Evolutionary conservation across 2,888 invertebrate species (phyloP).

Genomic region (Lumbricus terrestris): DNA sequence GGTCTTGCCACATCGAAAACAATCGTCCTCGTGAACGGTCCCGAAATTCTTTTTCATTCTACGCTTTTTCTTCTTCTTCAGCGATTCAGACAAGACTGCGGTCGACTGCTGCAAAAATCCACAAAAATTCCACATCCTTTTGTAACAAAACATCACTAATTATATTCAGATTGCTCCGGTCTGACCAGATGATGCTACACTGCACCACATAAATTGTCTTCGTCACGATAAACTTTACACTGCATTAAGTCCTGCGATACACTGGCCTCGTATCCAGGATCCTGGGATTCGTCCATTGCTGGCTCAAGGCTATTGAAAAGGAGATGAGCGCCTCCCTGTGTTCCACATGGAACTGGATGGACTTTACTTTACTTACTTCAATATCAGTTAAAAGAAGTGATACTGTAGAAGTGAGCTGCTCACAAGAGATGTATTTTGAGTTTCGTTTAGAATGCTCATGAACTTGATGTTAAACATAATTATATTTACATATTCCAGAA

Average conservation of each 20-base stretch:
- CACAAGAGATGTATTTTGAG: not conserved
- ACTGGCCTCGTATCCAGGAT: too few relatives aligned
- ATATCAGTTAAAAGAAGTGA: not conserved
- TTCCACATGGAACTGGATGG: too few relatives aligned
- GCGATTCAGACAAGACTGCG: not conserved
- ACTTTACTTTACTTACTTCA: too few relatives aligned
- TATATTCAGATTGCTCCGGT: too few relatives aligned
- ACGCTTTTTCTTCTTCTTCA: slow-evolving; percentile 26
- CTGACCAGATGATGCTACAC: not conserved
- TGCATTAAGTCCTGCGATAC: too few relatives aligned
- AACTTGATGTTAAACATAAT: too few relatives aligned
- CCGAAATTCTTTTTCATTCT: slow-evolving; percentile 45
- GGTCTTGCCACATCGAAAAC: slow-evolving; percentile 64
- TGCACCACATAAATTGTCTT: not conserved
- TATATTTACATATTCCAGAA: too few relatives aligned
- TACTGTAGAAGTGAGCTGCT: too few relatives aligned
- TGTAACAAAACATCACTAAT: not conserved
- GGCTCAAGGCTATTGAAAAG: too few relatives aligned
- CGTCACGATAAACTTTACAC: not conserved
- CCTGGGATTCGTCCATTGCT: too few relatives aligned
- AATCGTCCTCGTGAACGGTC: slow-evolving; percentile 60
- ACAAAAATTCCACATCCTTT: not conserved
- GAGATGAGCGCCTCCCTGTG: too few relatives aligned
- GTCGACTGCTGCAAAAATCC: not conserved
- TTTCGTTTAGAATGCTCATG: not conserved